Evolutionary conservation across 2,888 invertebrate species (phyloP).

Genomic region (Rhaphigaster nebulosa): DNA sequence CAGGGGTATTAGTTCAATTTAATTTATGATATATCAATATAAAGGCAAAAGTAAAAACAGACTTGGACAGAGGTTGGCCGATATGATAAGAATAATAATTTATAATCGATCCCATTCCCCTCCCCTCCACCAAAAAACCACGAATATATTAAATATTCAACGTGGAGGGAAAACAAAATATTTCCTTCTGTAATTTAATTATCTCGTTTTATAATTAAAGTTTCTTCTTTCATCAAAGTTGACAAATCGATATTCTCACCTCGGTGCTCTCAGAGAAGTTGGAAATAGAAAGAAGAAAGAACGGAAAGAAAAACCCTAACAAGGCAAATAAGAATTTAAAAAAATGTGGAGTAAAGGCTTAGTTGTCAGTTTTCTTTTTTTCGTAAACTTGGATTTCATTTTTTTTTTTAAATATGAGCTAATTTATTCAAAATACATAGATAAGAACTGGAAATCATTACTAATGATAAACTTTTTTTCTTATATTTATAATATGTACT

Average conservation of each 20-base stretch:
- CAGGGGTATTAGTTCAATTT: too few species aligned
- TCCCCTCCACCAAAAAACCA: neutral
- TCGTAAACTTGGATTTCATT: neutral
- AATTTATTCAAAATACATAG: neutral
- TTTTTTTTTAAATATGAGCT: neutral
- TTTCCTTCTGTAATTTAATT: slow-evolving; percentile 26
- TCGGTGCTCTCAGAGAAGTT: neutral
- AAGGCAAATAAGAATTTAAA: neutral
- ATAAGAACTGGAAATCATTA: neutral
- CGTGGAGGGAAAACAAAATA: neutral
- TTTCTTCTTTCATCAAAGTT: slow-evolving; percentile 6
- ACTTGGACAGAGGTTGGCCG: neutral
- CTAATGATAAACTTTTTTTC: neutral
- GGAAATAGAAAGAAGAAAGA: neutral
- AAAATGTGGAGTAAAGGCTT: neutral
- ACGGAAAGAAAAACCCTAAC: slow-evolving; percentile 25
- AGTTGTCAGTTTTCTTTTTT: neutral
- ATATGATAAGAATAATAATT: slow-evolving; percentile 25
- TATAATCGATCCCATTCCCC: neutral
- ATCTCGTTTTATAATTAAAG: slow-evolving; percentile 1
- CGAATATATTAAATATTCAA: neutral
- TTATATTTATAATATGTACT: too few species aligned
- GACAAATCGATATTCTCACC: slow-evolving; percentile 34
- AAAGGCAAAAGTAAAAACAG: neutral
- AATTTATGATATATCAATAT: too few species aligned